phyloP scores from a whole-genome alignment of 2,797 vertebrate genomes.

The Emys orbicularis region DNA sequence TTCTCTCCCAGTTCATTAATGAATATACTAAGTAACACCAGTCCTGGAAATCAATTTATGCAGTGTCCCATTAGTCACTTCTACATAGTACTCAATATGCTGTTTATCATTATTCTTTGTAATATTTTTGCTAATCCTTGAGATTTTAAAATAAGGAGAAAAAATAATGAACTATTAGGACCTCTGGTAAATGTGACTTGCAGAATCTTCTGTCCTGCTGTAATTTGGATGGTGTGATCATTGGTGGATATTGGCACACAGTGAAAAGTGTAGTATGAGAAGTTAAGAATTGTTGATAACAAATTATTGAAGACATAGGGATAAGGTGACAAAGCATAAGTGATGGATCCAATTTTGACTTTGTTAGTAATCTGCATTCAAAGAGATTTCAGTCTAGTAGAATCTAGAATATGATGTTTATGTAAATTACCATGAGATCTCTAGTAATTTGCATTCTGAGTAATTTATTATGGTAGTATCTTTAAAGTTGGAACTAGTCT shows the following conservation, averaged over 20 bases:
- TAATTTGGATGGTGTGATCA: not conserved
- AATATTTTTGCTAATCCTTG: not conserved
- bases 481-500: not conserved
- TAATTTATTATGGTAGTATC: not conserved
- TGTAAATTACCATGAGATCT: not conserved
- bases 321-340: not conserved
- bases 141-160: not conserved
- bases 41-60: not conserved
- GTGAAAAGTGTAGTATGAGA: not conserved
- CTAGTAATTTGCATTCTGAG: no score
- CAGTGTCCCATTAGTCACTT: not conserved
- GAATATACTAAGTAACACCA: not conserved
- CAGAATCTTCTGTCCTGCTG: not conserved
- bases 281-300: not conserved
- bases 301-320: not conserved
- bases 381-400: not conserved
- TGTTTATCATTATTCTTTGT: not conserved
- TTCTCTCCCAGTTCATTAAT: not conserved
- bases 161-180: not conserved
- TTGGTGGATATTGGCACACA: not conserved
- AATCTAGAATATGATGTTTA: not conserved
- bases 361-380: not conserved
- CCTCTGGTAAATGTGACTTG: not conserved
- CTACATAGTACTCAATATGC: not conserved
- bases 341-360: not conserved